A percentile compares a stretch with the other conserved stretches of the same genome.
Evolutionary conservation across 2,888 invertebrate genomes (phyloP).

Genomic region (Mesoligia furuncula): DNA sequence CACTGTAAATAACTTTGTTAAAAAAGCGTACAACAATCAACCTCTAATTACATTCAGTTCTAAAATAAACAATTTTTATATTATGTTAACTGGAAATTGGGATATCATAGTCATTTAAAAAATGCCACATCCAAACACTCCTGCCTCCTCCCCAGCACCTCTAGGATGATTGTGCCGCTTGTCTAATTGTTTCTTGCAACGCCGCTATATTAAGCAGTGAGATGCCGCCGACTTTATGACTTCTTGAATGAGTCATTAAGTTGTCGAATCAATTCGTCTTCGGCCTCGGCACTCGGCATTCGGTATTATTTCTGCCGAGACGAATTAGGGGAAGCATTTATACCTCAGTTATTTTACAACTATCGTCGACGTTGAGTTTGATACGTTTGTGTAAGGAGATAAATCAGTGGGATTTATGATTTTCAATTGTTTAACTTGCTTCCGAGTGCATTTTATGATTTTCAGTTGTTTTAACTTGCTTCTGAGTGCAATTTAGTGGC

Average conservation of each 20-base stretch:
- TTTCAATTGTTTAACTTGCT: constrained; percentile 29
- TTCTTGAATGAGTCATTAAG: constrained; percentile 88
- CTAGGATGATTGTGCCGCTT: constrained; percentile 85
- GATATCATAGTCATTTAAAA: not conserved
- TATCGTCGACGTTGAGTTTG: constrained; percentile 56
- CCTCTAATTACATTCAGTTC: not conserved
- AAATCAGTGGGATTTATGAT: constrained; percentile 45
- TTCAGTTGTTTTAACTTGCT: constrained; percentile 26
- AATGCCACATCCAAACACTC: constrained; percentile 73
- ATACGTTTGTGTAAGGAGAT: constrained; percentile 50
- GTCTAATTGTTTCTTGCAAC: constrained; percentile 90
- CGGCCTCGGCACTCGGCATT: constrained; percentile 73
- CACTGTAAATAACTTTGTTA: not conserved
- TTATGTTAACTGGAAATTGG: not conserved
- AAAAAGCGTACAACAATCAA: no score
- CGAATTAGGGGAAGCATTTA: constrained; percentile 66
- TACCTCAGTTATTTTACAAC: constrained; percentile 69
- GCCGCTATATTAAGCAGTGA: constrained; percentile 89
- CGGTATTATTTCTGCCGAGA: constrained; percentile 80
- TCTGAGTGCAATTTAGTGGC: not conserved
- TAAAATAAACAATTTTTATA: not conserved
- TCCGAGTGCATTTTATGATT: constrained; percentile 36
- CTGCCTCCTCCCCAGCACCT: constrained; percentile 67
- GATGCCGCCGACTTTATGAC: constrained; percentile 88
- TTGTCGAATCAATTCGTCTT: constrained; percentile 88